These are phyloP conservation scores for Drosophila cyrtoloma DNA, from an alignment of 2,888 invertebrate genomes.

Conservation along the genomic window DNA sequence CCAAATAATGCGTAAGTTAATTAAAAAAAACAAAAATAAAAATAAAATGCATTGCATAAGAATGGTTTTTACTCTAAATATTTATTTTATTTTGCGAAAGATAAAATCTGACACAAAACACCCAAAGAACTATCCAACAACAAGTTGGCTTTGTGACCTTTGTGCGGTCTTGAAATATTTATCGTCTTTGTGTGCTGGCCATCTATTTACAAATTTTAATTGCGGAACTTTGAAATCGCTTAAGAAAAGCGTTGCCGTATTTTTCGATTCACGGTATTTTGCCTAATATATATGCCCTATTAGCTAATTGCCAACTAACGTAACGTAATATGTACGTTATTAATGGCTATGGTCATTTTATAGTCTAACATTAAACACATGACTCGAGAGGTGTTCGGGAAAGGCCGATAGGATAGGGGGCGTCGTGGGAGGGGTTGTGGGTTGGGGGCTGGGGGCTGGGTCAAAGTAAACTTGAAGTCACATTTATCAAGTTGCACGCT, in stretches of 20 bases:
- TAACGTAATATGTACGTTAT: not conserved
- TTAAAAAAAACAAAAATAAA: not conserved
- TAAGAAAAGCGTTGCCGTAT: not conserved
- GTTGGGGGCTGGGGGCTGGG: not conserved
- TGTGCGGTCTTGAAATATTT: not conserved
- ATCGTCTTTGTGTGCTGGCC: not conserved
- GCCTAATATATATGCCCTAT: not conserved
- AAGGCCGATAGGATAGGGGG: not conserved
- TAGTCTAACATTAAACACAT: conserved; percentile 14
- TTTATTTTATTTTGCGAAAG: not conserved
- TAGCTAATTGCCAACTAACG: not conserved
- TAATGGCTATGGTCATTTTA: not conserved
- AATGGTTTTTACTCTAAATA: not conserved
- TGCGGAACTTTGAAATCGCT: not conserved
- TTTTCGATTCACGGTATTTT: conserved; percentile 3
- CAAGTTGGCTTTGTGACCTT: not conserved
- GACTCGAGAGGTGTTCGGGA: not conserved
- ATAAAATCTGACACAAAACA: not conserved
- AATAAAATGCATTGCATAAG: not conserved
- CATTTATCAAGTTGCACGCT: conserved; percentile 1
- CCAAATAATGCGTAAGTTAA: not conserved
- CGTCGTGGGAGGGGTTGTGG: not conserved
- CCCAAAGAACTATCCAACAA: not conserved
- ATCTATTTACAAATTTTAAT: not conserved
- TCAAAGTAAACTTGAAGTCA: conserved; percentile 2